These are phyloP conservation scores for Acronicta psi DNA, from an alignment of 2,888 invertebrate genomes.

Conservation along the genomic window DNA sequence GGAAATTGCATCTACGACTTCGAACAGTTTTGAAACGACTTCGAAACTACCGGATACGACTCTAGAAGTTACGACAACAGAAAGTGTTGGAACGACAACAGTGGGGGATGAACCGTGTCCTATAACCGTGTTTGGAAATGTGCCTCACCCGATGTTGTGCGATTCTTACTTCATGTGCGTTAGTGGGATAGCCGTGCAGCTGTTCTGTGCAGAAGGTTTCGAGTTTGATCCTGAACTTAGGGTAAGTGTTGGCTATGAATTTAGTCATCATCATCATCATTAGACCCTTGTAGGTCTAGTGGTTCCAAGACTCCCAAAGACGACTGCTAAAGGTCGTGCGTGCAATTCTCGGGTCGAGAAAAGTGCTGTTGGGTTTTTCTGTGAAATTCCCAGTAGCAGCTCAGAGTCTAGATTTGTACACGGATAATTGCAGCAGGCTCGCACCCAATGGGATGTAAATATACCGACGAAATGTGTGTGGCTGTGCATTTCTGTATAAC, in stretches of 20 bases:
- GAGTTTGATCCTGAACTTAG: slow-evolving; percentile 61
- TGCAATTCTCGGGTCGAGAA: too few relatives aligned
- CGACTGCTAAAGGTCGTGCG: too few relatives aligned
- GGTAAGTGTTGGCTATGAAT: slow-evolving; percentile 27
- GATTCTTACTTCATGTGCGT: slow-evolving; percentile 67
- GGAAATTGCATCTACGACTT: background rate
- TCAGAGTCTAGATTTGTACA: too few relatives aligned
- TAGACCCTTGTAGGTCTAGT: too few relatives aligned
- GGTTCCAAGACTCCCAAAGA: too few relatives aligned
- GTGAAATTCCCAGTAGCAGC: too few relatives aligned
- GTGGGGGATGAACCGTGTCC: slow-evolving; percentile 52
- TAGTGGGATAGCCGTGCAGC: slow-evolving; percentile 56
- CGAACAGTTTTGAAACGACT: background rate
- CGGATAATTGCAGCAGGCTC: too few relatives aligned
- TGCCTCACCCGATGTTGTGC: slow-evolving; percentile 65
- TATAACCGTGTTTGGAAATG: slow-evolving; percentile 58
- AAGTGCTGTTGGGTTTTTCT: too few relatives aligned
- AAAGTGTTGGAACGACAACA: slow-evolving; percentile 6
- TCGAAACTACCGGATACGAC: background rate
- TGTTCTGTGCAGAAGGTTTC: slow-evolving; percentile 60
- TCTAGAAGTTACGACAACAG: slow-evolving; percentile 7
- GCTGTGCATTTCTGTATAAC: too few relatives aligned
- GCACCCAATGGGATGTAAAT: too few relatives aligned
- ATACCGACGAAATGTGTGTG: too few relatives aligned
- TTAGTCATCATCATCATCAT: too few relatives aligned